Percentiles rank a stretch among this genome's conserved stretches.
Evolutionary conservation across 2,113 vertebrate species (phyloP).

Genomic region (Onychorhynchus coronatus): DNA sequence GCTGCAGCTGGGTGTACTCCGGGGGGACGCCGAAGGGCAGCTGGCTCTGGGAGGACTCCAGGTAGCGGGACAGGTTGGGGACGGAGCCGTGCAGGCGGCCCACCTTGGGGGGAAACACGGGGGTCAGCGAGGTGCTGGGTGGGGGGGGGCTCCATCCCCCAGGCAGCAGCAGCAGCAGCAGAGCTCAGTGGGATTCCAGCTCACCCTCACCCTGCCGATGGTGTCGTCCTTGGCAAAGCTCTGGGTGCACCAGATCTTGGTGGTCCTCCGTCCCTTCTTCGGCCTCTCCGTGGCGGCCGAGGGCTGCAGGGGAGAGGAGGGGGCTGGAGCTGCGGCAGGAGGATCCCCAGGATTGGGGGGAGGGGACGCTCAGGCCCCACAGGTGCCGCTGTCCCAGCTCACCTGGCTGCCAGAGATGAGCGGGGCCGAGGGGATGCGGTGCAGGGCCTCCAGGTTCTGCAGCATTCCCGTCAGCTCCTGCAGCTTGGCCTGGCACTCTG

Average conservation of each 20-base stretch:
- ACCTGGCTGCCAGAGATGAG: conserved; percentile 81
- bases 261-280: conserved; percentile 80
- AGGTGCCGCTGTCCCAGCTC: accelerated
- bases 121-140: neutral
- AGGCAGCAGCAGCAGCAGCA: accelerated
- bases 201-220: conserved; percentile 78
- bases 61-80: conserved; percentile 86
- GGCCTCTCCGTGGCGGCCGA: conserved; percentile 77
- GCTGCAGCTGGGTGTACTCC: conserved; percentile 86
- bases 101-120: neutral
- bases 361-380: neutral
- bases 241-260: conserved; percentile 81
- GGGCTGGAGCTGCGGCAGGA: neutral
- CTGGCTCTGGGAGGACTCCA: conserved; percentile 82
- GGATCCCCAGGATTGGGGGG: too few species aligned
- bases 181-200: accelerated
- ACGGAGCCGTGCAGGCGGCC: conserved; percentile 79
- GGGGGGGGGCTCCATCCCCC: neutral
- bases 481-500: conserved; percentile 82
- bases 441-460: conserved; percentile 83
- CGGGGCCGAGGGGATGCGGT: conserved; percentile 78
- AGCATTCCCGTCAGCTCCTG: conserved; percentile 83
- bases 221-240: conserved; percentile 86
- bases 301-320: neutral
- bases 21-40: conserved; percentile 75